Evolutionary conservation across 2,888 invertebrate genomes (phyloP), one percentile per base, ranked within the genome.

Genomic region (Eueremaeus valkanovi): DNA sequence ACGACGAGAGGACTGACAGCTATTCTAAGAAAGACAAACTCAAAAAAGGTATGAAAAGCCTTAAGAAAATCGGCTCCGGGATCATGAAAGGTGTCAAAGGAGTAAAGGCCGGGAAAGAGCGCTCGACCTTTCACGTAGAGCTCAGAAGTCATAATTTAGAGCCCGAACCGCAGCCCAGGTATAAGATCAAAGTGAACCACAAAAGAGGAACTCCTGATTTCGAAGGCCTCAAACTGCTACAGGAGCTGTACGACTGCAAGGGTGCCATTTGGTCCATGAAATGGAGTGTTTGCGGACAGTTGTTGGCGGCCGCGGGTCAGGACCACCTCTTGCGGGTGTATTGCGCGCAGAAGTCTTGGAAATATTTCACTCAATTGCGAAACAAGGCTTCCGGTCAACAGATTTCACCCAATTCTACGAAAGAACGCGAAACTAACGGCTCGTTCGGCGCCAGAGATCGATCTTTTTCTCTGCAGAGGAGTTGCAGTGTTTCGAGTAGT

Each of bases 181-280:
- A 72, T 36, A 77, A 77, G 55, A 70, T 77, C 13, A 77, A 77
- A 72, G 45, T 72, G 9, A 77, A 77, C 55, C 76, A 74, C 27
- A 77, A 77, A 51, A 77, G 78, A 27, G 76, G 78, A 45, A 33
- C 51, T 61, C 73, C 75, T 82, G 97, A 99, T 84, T 98, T 98
- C 84, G 92, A 94, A 72, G 89, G 91, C 79, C 87, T 97, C 31
- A 89, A 93, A 82, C 92, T 95, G 80, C 92, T 97, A 0, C 87
- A 87, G 80, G 95, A 92, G 82, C 86, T 95, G 80, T 89, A 89
- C 76, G 89, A 78, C 72, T 79, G 81, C 21, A 80, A 85, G 84
- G 86, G 86, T 66, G 95, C 98, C 0, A 93, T 99, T 80, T 99
- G 98, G 98, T 95, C 95, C 82, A 95, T 98, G 92, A 95, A 95